phyloP scores from a whole-genome alignment of 2,888 invertebrate genomes.

The Campoplex capitator region DNA sequence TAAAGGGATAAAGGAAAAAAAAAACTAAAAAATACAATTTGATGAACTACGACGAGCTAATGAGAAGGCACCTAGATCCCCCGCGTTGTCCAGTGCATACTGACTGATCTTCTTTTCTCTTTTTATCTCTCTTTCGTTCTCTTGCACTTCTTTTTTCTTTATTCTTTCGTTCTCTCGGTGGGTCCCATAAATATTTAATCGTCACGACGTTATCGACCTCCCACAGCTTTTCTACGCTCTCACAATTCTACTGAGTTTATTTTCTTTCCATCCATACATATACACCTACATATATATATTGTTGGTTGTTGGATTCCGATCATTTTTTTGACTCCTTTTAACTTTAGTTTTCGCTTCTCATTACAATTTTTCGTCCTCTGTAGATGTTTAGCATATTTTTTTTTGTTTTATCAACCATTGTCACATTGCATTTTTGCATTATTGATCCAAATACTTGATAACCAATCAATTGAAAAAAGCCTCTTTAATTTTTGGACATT shows the following conservation, averaged over 20 bases:
- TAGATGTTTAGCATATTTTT: not conserved
- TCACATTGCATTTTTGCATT: no score
- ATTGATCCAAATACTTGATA: no score
- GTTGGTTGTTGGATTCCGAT: not conserved
- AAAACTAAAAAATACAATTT: conserved; percentile 24
- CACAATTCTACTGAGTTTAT: conserved; percentile 1
- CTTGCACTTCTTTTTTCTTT: conserved; percentile 16
- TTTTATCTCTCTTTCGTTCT: conserved; percentile 27
- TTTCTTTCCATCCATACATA: conserved; percentile 1
- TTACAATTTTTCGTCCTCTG: not conserved
- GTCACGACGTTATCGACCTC: conserved; percentile 62
- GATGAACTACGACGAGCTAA: conserved; percentile 50
- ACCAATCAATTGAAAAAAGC: no score
- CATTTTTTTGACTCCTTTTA: not conserved
- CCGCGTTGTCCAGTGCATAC: conserved; percentile 55
- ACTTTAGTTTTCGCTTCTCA: no score
- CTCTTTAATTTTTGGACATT: not conserved
- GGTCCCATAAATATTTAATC: conserved; percentile 68
- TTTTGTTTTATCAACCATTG: no score
- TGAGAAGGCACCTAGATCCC: conserved; percentile 64
- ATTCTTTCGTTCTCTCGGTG: conserved; percentile 31
- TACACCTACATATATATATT: not conserved
- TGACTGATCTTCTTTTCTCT: conserved; percentile 39
- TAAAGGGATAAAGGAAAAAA: conserved; percentile 45
- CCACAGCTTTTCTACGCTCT: conserved; percentile 25